Evolutionary conservation across 2,797 vertebrate species (phyloP).

Genomic region (Crocodylus rhombifer): DNA sequence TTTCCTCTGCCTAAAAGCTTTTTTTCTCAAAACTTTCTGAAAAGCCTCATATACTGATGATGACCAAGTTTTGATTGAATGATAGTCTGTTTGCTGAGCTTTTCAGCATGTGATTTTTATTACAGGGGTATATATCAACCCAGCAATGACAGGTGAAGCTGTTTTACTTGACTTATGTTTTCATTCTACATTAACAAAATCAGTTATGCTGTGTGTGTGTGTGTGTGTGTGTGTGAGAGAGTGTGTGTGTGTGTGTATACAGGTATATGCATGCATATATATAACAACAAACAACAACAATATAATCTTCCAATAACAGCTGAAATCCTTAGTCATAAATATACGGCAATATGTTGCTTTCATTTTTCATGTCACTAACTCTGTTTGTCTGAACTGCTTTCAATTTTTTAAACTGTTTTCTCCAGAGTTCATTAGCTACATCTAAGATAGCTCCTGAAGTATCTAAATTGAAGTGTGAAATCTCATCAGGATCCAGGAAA

Average conservation of each 20-base stretch:
- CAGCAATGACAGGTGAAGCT: slow-evolving; percentile 4
- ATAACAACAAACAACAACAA: not conserved
- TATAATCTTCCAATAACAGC: not conserved
- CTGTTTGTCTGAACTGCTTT: slow-evolving; percentile 41
- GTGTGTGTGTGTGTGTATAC: not conserved
- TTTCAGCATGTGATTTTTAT: not conserved
- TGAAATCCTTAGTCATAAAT: slow-evolving; percentile 35
- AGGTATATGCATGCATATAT: not conserved
- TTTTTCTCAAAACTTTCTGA: slow-evolving; percentile 36
- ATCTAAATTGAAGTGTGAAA: slow-evolving; percentile 16
- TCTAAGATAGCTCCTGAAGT: not conserved
- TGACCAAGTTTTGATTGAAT: not conserved
- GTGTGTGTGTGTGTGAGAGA: not conserved
- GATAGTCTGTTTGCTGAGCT: not conserved
- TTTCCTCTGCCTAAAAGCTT: slow-evolving; percentile 10
- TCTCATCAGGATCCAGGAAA: slow-evolving; percentile 32
- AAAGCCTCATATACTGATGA: slow-evolving; percentile 25
- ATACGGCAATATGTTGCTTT: slow-evolving; percentile 36
- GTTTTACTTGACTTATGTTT: slow-evolving; percentile 43
- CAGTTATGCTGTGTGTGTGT: slow-evolving; percentile 17
- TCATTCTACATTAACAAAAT: slow-evolving; percentile 44
- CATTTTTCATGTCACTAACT: slow-evolving; percentile 38
- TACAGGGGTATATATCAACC: not conserved
- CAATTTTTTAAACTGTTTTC: slow-evolving; percentile 33
- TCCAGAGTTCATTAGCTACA: not conserved